Conservation (phyloP, 2,888 invertebrate genomes). For the Aspidiotus destructor region DNA sequence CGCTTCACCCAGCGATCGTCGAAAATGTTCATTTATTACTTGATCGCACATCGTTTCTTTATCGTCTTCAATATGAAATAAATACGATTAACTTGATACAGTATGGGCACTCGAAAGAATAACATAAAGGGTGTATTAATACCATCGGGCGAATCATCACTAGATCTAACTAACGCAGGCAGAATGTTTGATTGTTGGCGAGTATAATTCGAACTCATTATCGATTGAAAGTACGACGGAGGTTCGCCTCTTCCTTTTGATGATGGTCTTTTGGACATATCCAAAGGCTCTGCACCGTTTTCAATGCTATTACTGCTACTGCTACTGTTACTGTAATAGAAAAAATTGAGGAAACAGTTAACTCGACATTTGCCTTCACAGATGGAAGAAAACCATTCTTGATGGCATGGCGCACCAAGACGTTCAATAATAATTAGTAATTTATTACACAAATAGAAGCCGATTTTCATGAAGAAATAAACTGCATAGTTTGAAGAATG, state of each 20-base stretch:
- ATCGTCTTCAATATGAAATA: constrained; percentile 8
- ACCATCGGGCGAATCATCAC: background rate
- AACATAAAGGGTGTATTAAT: no score
- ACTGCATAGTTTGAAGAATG: no score
- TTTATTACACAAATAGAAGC: no score
- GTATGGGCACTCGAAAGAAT: no score
- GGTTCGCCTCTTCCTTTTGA: constrained; percentile 28
- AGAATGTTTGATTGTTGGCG: constrained; percentile 13
- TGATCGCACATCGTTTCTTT: constrained; percentile 59
- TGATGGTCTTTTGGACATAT: constrained; percentile 23
- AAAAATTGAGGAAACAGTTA: background rate
- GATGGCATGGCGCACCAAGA: no score
- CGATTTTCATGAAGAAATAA: no score
- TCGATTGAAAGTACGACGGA: constrained; percentile 29
- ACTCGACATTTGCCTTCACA: background rate
- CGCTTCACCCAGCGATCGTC: constrained; percentile 77
- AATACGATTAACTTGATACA: no score
- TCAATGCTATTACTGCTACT: background rate
- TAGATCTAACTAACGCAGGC: background rate
- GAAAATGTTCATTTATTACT: constrained; percentile 90
- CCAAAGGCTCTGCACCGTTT: constrained; percentile 25
- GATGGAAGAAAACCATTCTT: no score
- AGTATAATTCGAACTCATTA: constrained; percentile 23
- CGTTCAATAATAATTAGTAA: no score
- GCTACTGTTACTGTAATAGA: background rate